Percentiles rank a stretch among this genome's conserved stretches.
phyloP scores from a whole-genome alignment of 2,113 vertebrate genomes.

The Hemicordylus capensis region DNA sequence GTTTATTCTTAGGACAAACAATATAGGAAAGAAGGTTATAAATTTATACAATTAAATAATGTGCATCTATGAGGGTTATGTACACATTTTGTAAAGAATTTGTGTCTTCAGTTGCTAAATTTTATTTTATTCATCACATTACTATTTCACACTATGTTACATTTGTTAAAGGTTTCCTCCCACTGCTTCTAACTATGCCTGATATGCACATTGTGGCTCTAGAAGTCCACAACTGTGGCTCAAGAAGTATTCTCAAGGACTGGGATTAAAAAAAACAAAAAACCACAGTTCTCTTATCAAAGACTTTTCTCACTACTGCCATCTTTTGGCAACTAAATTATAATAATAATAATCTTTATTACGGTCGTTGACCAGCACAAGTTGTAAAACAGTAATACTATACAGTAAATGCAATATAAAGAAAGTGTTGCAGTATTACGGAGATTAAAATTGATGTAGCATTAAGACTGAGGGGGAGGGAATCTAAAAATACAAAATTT shows the following conservation, averaged over 20 bases:
- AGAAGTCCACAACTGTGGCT: too few relatives aligned
- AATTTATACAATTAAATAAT: too few relatives aligned
- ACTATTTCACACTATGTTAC: background rate
- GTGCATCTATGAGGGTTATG: background rate
- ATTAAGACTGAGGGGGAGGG: too few relatives aligned
- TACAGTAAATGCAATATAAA: too few relatives aligned
- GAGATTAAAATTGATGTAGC: too few relatives aligned
- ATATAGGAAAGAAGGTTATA: background rate
- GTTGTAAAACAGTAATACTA: too few relatives aligned
- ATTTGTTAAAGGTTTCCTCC: background rate
- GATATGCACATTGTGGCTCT: background rate
- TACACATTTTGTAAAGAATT: background rate
- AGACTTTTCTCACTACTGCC: background rate
- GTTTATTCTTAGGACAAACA: background rate
- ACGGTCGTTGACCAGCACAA: too few relatives aligned
- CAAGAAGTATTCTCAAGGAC: background rate
- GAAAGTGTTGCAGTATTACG: too few relatives aligned
- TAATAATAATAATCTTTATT: too few relatives aligned
- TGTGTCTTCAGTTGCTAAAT: background rate
- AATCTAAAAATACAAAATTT: too few relatives aligned
- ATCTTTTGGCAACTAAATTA: too few relatives aligned
- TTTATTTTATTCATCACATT: background rate
- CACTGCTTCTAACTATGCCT: background rate
- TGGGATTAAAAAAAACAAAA: background rate
- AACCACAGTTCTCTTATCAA: background rate